Evolutionary conservation across 2,888 invertebrate genomes (phyloP).

Genomic region (Harpalus rubripes): DNA sequence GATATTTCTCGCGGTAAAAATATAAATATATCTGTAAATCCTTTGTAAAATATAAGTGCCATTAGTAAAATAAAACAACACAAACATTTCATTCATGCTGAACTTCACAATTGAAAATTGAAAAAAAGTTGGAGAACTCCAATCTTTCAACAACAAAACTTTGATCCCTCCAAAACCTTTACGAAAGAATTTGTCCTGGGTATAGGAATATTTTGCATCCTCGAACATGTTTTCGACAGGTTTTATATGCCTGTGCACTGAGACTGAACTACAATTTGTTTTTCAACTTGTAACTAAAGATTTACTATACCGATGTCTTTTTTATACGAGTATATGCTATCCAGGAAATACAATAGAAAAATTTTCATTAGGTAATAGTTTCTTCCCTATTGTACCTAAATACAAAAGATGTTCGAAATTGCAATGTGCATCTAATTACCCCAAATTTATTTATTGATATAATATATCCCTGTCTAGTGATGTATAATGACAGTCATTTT

Average conservation of each 20-base stretch:
- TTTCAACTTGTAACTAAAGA: no score
- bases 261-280: no score
- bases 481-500: no score
- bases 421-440: no score
- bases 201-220: conserved; percentile 25
- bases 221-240: neutral
- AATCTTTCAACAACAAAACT: conserved; percentile 48
- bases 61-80: conserved; percentile 36
- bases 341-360: no score
- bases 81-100: conserved; percentile 36
- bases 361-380: no score
- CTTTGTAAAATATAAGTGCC: conserved; percentile 28
- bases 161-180: conserved; percentile 30
- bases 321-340: no score
- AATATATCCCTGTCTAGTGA: no score
- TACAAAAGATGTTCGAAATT: no score
- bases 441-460: no score
- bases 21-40: conserved; percentile 32
- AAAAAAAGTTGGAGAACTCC: conserved; percentile 45
- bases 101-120: neutral
- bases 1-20: conserved; percentile 29
- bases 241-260: neutral
- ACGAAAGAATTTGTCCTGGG: conserved; percentile 35
- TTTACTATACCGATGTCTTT: no score
- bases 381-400: no score